Base-by-base conservation (phyloP, 2,113 vertebrate genomes). In the Epinephelus lanceolatus region DNA sequence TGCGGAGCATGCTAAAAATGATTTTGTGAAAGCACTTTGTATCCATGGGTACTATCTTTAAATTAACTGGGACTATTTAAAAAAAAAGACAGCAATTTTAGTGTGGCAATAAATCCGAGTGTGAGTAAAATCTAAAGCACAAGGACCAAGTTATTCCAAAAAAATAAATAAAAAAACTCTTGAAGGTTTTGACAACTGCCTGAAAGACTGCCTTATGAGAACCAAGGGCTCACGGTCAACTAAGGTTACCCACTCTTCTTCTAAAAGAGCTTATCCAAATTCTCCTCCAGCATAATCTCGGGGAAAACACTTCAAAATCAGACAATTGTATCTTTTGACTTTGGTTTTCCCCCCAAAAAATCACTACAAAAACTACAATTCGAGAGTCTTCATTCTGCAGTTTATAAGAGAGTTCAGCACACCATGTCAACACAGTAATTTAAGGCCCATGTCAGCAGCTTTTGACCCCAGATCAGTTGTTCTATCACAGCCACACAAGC, bases 381-480 rank as follows among this genome's bases (percentile, higher is more conserved):
- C n/a, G 10, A 25, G 9, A 53, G 42, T 2, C 40, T 74, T 57
- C 18, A 21, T 30, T 62, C 3, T 57, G 60, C 30, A 12, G 45
- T 33, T 71, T 42, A 2, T 30, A 10, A 37, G 5, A 23, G 47
- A 69, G 56, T 67, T 56, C 8, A 55, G 56, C 56, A 15, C 6
- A 52, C 55, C 23, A 4, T 51, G 51, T 68, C 69, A 56, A 33
- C 27, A 21, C 52, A 23, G 83, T 57, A 42, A 84, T 81, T 55
- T 65, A 83, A 83, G 71, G 61, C 47, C 21, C 45, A 9, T 8
- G 66, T 69, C 76, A 37, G 59, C 68, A 75, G 63, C 69, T 70
- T 71, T 51, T 85, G 76, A 90, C 76, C 84, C 55, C 42, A 51
- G 40, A 90, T 90, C 88, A 81, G 82, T 70, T 19, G 52, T 73